These are phyloP conservation scores for Lepisosteus osseus DNA, from an alignment of 2,113 vertebrate species.

Conservation along the genomic window DNA sequence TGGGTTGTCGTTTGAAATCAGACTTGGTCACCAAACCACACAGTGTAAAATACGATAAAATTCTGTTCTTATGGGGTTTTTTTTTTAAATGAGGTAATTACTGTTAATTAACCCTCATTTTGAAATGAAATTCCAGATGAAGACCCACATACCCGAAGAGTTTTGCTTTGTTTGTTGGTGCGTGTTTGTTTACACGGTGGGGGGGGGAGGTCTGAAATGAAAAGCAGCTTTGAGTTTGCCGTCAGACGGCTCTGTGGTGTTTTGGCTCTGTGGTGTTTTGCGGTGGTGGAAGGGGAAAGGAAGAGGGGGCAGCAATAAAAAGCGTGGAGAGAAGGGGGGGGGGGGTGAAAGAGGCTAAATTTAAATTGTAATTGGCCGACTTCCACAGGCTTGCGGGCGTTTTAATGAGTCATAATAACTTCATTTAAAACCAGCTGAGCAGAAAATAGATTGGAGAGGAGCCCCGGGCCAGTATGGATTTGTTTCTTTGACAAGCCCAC, in stretches of 20 bases:
- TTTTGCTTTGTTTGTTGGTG: constrained; percentile 38
- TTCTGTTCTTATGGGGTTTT: no score
- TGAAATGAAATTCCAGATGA: no score
- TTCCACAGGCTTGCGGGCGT: constrained; percentile 99
- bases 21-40: no score
- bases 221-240: constrained; percentile 42
- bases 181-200: constrained; percentile 34
- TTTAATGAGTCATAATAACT: constrained; percentile 99
- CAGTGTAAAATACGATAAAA: no score
- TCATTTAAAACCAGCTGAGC: constrained; percentile 99
- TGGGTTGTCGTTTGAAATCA: no score
- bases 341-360: constrained; percentile 92
- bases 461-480: constrained; percentile 98
- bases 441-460: constrained; percentile 99
- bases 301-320: constrained; percentile 43
- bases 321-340: constrained; percentile 42
- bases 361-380: constrained; percentile 99
- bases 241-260: constrained; percentile 27
- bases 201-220: constrained; percentile 24
- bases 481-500: constrained; percentile 72
- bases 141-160: no score
- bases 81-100: no score
- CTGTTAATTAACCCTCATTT: no score
- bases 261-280: background rate
- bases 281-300: constrained; percentile 30